Evolutionary conservation across 2,113 vertebrate species (phyloP).

Genomic region (Natator depressus): DNA sequence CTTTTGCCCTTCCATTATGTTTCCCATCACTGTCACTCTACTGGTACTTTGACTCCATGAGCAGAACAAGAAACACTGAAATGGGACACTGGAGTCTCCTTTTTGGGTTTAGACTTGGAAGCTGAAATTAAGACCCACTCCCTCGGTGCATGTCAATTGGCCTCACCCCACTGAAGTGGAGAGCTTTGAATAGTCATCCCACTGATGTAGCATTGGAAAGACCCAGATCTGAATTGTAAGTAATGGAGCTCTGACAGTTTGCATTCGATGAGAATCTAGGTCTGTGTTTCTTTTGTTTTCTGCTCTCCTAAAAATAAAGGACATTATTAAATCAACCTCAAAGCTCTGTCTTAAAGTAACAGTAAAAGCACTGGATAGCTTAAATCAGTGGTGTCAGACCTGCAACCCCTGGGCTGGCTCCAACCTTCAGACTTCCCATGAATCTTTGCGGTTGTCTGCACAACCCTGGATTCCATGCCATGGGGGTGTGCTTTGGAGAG

Average conservation of each 20-base stretch:
- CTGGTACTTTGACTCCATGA: not conserved
- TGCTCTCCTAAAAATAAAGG: not conserved
- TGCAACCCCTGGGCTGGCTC: too few species aligned
- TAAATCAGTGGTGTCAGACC: not conserved
- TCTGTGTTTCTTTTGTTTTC: not conserved
- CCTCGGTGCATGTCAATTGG: not conserved
- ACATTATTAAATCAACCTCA: not conserved
- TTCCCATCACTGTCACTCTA: accelerated
- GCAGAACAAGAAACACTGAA: not conserved
- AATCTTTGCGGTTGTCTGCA: too few species aligned
- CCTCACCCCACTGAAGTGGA: not conserved
- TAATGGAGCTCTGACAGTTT: accelerated
- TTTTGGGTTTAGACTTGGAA: not conserved
- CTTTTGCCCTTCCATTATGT: not conserved
- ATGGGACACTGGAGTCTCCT: not conserved
- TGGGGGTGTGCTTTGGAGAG: too few species aligned
- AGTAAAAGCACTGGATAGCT: not conserved
- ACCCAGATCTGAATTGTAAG: not conserved
- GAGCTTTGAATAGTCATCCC: not conserved
- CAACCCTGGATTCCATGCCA: too few species aligned
- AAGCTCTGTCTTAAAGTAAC: not conserved
- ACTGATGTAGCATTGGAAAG: not conserved
- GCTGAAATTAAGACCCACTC: not conserved
- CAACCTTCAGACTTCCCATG: too few species aligned
- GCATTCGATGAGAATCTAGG: not conserved